A percentile compares a stretch with the other conserved stretches of the same genome.
These are phyloP conservation scores for Ciconia maguari DNA, from an alignment of 2,113 vertebrate genomes.

Conservation along the genomic window DNA sequence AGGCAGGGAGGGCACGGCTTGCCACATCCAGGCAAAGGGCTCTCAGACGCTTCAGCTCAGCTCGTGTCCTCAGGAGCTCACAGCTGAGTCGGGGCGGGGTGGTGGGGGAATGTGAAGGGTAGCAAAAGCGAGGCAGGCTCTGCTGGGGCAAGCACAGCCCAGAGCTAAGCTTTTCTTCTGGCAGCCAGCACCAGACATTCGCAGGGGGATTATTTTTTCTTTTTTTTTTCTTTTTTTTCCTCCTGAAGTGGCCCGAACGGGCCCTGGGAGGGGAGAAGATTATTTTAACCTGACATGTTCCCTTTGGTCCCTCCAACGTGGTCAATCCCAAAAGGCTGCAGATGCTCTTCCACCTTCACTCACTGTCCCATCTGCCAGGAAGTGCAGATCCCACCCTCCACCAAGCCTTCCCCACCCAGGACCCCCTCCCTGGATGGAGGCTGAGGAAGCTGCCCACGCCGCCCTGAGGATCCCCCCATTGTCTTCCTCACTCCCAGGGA, in stretches of 20 bases:
- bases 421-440: not conserved
- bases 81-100: not conserved
- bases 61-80: not conserved
- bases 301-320: not conserved
- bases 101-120: not conserved
- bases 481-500: not conserved
- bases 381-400: not conserved
- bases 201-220: not conserved
- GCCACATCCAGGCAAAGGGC: not conserved
- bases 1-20: not conserved
- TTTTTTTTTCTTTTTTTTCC: not conserved
- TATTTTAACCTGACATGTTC: not conserved
- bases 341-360: not conserved
- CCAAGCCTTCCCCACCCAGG: not conserved
- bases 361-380: not conserved
- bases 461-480: not conserved
- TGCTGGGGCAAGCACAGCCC: not conserved
- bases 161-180: not conserved
- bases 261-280: not conserved
- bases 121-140: not conserved
- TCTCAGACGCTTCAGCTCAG: not conserved
- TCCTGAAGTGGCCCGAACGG: not conserved
- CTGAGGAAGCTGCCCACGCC: not conserved
- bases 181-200: not conserved
- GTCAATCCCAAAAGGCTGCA: not conserved